phyloP scores from a whole-genome alignment of 2,888 invertebrate species.

The Uropetala carovei region DNA sequence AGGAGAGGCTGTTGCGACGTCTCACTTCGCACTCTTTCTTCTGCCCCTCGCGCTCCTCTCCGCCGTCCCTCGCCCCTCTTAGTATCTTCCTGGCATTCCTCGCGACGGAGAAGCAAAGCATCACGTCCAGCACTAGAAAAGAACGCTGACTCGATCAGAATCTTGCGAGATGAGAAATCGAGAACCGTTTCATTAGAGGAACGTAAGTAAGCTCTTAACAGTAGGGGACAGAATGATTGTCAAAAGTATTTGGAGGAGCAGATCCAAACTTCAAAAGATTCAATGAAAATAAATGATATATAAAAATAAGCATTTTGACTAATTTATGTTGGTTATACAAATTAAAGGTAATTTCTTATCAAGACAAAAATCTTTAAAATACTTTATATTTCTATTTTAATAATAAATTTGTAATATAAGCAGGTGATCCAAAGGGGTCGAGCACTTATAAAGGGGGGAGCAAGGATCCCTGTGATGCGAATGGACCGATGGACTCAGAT shows the following conservation, averaged over 20 bases:
- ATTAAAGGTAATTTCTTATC: neutral
- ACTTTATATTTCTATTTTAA: neutral
- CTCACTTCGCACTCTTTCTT: neutral
- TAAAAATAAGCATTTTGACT: neutral
- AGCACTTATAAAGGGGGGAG: no score
- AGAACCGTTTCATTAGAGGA: neutral
- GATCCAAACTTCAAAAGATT: neutral
- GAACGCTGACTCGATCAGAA: neutral
- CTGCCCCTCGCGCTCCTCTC: slow-evolving; percentile 70
- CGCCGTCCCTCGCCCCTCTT: slow-evolving; percentile 73
- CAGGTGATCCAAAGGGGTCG: no score
- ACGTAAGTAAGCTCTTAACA: no score
- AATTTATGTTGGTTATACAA: neutral
- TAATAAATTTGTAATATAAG: neutral
- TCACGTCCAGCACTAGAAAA: slow-evolving; percentile 67
- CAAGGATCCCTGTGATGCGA: no score
- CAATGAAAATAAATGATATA: neutral
- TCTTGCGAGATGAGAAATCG: neutral
- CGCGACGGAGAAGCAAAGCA: slow-evolving; percentile 74
- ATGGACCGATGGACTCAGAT: no score
- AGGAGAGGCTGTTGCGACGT: slow-evolving; percentile 70
- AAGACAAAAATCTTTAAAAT: neutral
- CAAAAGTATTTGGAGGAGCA: no score
- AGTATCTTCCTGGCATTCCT: slow-evolving; percentile 74
- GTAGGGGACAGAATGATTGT: no score